Evolutionary conservation across 1,140 invertebrate species (phyloP), one percentile per base, ranked within the genome.

Genomic region (Heliconius nattereri): DNA sequence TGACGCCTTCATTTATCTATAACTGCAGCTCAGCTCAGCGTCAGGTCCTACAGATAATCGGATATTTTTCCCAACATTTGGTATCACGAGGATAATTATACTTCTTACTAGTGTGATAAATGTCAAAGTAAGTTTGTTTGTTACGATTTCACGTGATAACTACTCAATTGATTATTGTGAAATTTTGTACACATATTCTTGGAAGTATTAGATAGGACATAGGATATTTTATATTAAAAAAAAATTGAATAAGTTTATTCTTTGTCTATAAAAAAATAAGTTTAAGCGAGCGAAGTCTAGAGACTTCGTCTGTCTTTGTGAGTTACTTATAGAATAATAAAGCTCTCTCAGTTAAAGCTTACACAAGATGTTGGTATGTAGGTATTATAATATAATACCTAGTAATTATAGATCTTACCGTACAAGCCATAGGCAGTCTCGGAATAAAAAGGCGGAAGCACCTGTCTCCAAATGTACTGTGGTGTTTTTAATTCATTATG

Each of bases 1-100:
- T 92, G 90, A 93, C 92, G 87, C 91, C 90, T 91, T 88, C 87
- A 86, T 87, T 83, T 85, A 83, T 87, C 85, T 84, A 85, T 87
- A 87, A 89, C 84, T 84, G 83, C 85, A 84, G 82, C 76, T 85
- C 77, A 32, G 32, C 32, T 32, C 32, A n/a, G 75, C 84, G 81
- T 83, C 78, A 29, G 76, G 70, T 80, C 79, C 79, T 78, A 57
- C 7, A 70, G 40, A 71, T 76, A 76, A 80, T 73, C 70, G 35
- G n/a, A 26, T 52, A 57, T 6, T 60, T 78, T 73, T 71, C 71
- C 32, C n/a, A 52, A 76, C 73, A 52, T 23, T 35, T 73, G 23
- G 19, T 45, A 29, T 29, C 3, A 23, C 13, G 60, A 66, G 11
- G 6, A 57, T 23, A 19, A n/a, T 66, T 0, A 6, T 45, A 45